Evolutionary conservation across 64 coral and sea anemone species (phyloP).

Genomic region (Stichodactyla helianthus): DNA sequence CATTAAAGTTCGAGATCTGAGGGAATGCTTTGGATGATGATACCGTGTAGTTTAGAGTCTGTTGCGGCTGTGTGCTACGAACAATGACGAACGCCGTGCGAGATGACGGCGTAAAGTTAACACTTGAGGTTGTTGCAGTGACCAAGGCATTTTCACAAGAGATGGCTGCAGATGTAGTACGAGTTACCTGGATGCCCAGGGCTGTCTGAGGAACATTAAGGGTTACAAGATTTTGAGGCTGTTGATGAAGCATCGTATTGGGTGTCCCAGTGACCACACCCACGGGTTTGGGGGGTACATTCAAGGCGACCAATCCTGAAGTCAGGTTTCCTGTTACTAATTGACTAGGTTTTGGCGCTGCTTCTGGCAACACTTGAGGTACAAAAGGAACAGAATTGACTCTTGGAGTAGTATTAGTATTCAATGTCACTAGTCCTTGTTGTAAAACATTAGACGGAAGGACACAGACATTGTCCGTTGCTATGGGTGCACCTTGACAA

Average conservation of each 20-base stretch:
- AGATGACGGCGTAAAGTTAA: background rate
- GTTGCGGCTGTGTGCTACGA: conserved; percentile 1
- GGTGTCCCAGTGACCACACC: background rate
- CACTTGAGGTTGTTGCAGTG: background rate
- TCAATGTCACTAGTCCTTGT: background rate
- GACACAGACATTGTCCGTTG: background rate
- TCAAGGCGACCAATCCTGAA: background rate
- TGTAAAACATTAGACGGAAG: background rate
- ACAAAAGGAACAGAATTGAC: background rate
- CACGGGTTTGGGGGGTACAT: background rate
- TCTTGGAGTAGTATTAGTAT: background rate
- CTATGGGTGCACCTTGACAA: background rate
- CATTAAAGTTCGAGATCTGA: background rate
- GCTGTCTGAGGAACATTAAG: background rate
- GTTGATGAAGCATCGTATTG: background rate
- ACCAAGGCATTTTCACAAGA: background rate
- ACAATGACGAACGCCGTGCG: conserved; percentile 22
- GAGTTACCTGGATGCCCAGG: background rate
- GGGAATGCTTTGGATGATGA: background rate
- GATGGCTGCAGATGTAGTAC: background rate
- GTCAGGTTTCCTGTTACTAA: background rate
- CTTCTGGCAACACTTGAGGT: background rate
- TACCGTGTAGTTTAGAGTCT: background rate
- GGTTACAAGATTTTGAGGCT: background rate
- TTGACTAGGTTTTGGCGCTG: background rate